These are phyloP conservation scores for Zeugodacus cucurbitae DNA, from an alignment of 1,140 invertebrate genomes.

Conservation along the genomic window DNA sequence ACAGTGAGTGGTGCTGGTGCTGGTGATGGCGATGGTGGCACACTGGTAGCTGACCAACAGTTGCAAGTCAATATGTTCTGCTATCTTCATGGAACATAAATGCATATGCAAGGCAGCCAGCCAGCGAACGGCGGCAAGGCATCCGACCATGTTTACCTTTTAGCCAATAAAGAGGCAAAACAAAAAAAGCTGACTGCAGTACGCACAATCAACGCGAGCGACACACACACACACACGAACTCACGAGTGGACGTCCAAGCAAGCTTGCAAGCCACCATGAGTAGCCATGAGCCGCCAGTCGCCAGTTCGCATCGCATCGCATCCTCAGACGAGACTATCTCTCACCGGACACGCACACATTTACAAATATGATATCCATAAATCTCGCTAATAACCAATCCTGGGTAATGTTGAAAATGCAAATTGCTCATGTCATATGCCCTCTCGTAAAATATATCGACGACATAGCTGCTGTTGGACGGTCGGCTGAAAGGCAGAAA, in stretches of 20 bases:
- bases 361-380: slow-evolving; percentile 59
- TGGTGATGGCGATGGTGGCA: not conserved
- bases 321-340: slow-evolving; percentile 38
- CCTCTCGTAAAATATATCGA: slow-evolving; percentile 48
- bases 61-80: slow-evolving; percentile 37
- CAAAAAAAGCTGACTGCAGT: slow-evolving; percentile 24
- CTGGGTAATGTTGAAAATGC: slow-evolving; percentile 55
- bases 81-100: slow-evolving; percentile 35
- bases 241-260: not conserved
- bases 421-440: slow-evolving; percentile 57
- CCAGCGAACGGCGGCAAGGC: not conserved
- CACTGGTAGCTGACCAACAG: slow-evolving; percentile 33
- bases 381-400: slow-evolving; percentile 64
- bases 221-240: not conserved
- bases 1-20: slow-evolving; percentile 1
- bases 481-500: not conserved
- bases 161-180: slow-evolving; percentile 27
- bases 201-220: not conserved
- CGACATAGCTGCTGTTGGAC: slow-evolving; percentile 23
- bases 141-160: not conserved
- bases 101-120: not conserved
- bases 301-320: slow-evolving; percentile 15
- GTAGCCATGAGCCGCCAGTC: not conserved
- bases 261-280: not conserved
- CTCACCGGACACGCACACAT: slow-evolving; percentile 43